Base-by-base conservation (phyloP, 2,797 vertebrate genomes). In the Eidolon dupreanum region DNA sequence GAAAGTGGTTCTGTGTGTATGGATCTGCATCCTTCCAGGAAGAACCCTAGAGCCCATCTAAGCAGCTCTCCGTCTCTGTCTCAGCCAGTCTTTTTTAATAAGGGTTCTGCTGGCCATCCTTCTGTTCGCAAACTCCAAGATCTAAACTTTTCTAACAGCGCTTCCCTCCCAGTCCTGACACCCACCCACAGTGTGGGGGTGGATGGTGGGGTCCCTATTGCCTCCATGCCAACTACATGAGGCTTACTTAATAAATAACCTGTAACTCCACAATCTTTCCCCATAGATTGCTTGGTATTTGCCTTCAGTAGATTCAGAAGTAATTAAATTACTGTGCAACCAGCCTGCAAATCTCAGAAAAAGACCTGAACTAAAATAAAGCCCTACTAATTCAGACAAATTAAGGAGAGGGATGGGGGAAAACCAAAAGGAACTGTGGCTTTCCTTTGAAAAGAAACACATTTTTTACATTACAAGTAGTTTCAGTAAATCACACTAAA, bases 401-500 rank as follows among this genome's bases (percentile, higher is more conserved):
- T 15, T 15, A 6, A 63, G n/a, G 57, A 41, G 22, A 19, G n/a
- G 59, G 38, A 8, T 24, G 20, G n/a, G 70, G 36, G 12, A 28
- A 89, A 90, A 26, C 33, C 46, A 31, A 89, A 87, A 88, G 93
- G 55, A 94, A 65, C 36, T 31, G 87, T n/a, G 77, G 90, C 87
- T 96, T 96, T 91, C 87, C 94, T 94, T 92, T 59, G 17, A 79
- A 94, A 97, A 96, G 93, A 97, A 93, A 93, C 75, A 92, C 68
- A 93, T 95, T 93, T 95, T 88, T 97, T 33, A 94, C 43, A 86
- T 90, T 78, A 73, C 82, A 24, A 77, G 90, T 85, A 96, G 86
- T 97, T 95, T 63, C 0, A 93, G 88, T 98, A 97, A 96, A 96
- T 97, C 97, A 97, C 75, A 77, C 49, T 63, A 73, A 93, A 96